Evolutionary conservation across 2,797 vertebrate species (phyloP).

Genomic region (Leptatherina wallacei): DNA sequence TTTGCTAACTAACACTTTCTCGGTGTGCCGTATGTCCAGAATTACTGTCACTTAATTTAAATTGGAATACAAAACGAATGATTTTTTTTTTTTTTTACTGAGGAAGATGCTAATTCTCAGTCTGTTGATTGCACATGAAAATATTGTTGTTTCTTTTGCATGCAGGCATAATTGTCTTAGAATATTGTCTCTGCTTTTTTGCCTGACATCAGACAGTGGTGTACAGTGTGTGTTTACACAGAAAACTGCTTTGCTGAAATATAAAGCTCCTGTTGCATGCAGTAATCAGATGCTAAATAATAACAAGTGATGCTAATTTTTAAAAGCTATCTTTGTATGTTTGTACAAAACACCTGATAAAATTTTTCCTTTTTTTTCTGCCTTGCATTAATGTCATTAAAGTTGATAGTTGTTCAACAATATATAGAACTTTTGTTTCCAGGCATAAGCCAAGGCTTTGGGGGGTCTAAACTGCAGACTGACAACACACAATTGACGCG

Average conservation of each 20-base stretch:
- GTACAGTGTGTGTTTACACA: background rate
- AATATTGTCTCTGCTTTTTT: background rate
- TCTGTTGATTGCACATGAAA: background rate
- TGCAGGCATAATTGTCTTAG: background rate
- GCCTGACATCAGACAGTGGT: background rate
- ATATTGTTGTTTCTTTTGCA: background rate
- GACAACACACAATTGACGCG: background rate
- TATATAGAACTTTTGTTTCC: background rate
- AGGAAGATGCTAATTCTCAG: background rate
- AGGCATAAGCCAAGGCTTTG: background rate
- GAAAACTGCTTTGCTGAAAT: background rate
- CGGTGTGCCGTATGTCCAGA: background rate
- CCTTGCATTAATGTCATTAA: background rate
- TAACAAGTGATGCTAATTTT: background rate
- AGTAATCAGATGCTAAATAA: too few species aligned
- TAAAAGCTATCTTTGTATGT: background rate
- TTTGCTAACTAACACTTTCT: background rate
- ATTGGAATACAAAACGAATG: background rate
- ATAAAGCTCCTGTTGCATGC: background rate
- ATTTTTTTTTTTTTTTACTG: background rate
- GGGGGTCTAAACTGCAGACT: background rate
- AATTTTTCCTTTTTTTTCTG: background rate
- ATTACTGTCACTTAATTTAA: background rate
- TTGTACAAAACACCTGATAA: background rate
- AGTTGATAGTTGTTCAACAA: background rate